Evolutionary conservation across 2,888 invertebrate genomes (phyloP).

Genomic region (Caenorhabditis doughertyi): DNA sequence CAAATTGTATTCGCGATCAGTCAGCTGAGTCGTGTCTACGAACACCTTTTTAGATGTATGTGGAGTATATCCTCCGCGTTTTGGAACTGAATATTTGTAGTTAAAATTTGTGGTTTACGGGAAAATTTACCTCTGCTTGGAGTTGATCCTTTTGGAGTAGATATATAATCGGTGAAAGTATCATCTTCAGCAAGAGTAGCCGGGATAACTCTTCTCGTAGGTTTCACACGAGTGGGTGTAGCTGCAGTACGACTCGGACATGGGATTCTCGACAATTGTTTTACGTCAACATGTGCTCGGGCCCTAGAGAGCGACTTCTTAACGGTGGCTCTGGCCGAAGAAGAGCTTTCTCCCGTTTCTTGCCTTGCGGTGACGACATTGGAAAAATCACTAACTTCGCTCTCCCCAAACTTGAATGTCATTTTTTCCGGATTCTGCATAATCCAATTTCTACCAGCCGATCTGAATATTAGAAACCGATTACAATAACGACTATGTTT

Average conservation of each 20-base stretch:
- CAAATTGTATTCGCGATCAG: slow-evolving; percentile 60
- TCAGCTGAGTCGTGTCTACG: slow-evolving; percentile 64
- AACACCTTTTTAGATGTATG: slow-evolving; percentile 57
- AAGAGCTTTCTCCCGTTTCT: slow-evolving; percentile 13
- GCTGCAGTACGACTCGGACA: slow-evolving; percentile 4
- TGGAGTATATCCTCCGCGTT: slow-evolving; percentile 61
- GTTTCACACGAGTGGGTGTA: not conserved
- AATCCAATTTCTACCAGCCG: slow-evolving; percentile 21
- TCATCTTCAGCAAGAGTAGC: slow-evolving; percentile 22
- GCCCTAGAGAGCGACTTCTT: slow-evolving; percentile 20
- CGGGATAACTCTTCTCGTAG: not conserved
- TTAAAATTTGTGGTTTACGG: not conserved
- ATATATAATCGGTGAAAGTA: slow-evolving; percentile 50
- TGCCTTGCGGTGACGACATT: slow-evolving; percentile 11
- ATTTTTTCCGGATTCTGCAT: slow-evolving; percentile 39
- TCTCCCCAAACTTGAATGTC: slow-evolving; percentile 57
- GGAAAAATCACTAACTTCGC: slow-evolving; percentile 16
- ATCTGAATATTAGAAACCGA: slow-evolving; percentile 1
- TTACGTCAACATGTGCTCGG: slow-evolving; percentile 43
- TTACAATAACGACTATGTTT: not conserved
- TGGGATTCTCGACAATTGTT: slow-evolving; percentile 32
- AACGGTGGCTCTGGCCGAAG: not conserved
- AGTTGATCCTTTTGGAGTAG: slow-evolving; percentile 52
- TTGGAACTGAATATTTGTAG: slow-evolving; percentile 20
- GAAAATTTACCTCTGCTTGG: slow-evolving; percentile 34